Conservation (phyloP, 2,888 invertebrate genomes). For the Ectobius pallidus region DNA sequence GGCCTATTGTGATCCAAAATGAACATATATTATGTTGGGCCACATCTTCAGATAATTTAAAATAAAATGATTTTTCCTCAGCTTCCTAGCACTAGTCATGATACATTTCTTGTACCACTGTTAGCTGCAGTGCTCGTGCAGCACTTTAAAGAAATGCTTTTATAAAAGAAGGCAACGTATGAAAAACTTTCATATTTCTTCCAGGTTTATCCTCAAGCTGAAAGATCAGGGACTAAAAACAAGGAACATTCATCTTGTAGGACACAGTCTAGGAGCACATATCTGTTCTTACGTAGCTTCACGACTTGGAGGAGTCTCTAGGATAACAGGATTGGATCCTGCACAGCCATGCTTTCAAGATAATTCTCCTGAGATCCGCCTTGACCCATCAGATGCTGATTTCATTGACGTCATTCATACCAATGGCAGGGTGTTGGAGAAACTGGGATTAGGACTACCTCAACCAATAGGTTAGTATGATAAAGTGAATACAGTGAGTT, state of each 20-base stretch:
- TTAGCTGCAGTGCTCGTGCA: no score
- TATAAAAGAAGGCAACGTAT: no score
- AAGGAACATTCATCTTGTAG: conserved; percentile 62
- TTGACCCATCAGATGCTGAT: conserved; percentile 84
- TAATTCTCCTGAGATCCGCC: conserved; percentile 76
- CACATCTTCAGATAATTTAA: no score
- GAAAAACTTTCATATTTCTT: no score
- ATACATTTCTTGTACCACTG: no score
- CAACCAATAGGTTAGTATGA: conserved; percentile 46
- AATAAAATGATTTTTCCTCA: no score
- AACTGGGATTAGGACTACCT: conserved; percentile 38
- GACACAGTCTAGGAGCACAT: conserved; percentile 69
- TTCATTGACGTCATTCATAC: conserved; percentile 93
- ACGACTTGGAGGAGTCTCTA: conserved; percentile 62
- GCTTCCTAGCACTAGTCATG: no score
- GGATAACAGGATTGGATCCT: conserved; percentile 88
- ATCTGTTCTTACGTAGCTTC: conserved; percentile 63
- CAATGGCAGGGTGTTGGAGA: conserved; percentile 59
- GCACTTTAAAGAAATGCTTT: no score
- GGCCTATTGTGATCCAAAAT: no score
- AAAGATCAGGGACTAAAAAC: conserved; percentile 52
- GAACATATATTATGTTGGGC: no score
- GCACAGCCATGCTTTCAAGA: conserved; percentile 90
- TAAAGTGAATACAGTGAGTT: no score
- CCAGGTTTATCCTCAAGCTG: conserved; percentile 60